Evolutionary conservation across 2,797 vertebrate species (phyloP).

Genomic region (Pseudocheirus occidentalis): DNA sequence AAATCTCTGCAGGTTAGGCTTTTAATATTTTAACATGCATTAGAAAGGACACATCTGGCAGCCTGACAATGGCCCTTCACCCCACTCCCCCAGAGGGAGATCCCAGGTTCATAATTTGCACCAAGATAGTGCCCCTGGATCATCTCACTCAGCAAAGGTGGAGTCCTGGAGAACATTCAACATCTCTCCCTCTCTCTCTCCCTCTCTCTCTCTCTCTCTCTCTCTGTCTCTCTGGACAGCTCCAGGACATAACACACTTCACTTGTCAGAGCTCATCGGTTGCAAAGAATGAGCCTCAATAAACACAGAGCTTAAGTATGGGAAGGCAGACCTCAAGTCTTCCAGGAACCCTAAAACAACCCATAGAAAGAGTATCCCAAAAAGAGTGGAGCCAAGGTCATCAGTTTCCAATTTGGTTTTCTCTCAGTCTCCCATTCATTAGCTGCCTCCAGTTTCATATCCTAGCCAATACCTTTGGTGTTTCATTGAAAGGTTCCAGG

Average conservation of each 20-base stretch:
- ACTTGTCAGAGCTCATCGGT: neutral
- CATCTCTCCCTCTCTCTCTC: neutral
- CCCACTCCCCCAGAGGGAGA: neutral
- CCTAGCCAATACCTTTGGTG: neutral
- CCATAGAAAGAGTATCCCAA: neutral
- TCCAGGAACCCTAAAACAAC: neutral
- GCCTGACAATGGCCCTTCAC: neutral
- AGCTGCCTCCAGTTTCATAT: neutral
- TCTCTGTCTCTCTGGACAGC: neutral
- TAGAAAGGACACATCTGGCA: neutral
- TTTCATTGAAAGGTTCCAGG: neutral
- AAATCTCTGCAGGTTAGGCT: neutral
- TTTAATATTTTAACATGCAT: slow-evolving; percentile 16
- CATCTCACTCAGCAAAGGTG: neutral
- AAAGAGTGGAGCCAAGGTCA: neutral
- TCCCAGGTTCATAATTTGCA: neutral
- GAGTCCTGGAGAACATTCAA: neutral
- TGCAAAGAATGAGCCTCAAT: neutral
- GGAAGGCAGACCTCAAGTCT: neutral
- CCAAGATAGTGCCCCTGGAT: neutral
- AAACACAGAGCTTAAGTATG: neutral
- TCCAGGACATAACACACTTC: neutral
- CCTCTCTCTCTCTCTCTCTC: neutral
- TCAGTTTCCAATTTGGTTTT: neutral
- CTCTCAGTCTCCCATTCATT: neutral